phyloP scores from a whole-genome alignment of 1,140 invertebrate genomes.

The Trichonephila clavata region DNA sequence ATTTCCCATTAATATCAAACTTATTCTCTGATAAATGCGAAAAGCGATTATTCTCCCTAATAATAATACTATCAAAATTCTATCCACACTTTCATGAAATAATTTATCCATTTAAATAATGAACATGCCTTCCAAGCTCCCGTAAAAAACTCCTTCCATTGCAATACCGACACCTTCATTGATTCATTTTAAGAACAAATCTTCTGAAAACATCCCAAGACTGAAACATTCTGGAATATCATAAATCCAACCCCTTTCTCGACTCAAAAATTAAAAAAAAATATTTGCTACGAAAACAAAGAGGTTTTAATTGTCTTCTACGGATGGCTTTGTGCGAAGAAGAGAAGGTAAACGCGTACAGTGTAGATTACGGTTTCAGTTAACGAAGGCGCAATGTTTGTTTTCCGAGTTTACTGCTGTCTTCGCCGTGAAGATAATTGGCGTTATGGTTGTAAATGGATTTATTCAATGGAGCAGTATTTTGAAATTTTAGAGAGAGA shows the following conservation, averaged over 20 bases:
- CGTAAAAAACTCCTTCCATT: no score
- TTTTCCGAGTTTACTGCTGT: background rate
- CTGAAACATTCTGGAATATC: background rate
- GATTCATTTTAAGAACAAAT: no score
- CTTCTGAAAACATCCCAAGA: no score
- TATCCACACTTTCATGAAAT: no score
- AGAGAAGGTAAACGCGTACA: background rate
- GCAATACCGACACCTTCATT: no score
- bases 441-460: background rate
- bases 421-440: background rate
- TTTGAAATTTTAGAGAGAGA: no score
- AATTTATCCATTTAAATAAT: no score
- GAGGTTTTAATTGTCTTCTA: background rate
- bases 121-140: no score
- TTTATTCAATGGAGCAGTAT: constrained; percentile 1
- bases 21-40: no score
- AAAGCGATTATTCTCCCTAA: no score
- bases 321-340: background rate
- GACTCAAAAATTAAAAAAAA: background rate
- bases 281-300: background rate
- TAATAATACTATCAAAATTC: no score
- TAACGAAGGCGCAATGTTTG: background rate
- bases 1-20: no score
- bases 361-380: constrained; percentile 20
- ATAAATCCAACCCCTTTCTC: background rate